Evolutionary conservation across 2,797 vertebrate genomes (phyloP).

Genomic region (Mus minutoides): DNA sequence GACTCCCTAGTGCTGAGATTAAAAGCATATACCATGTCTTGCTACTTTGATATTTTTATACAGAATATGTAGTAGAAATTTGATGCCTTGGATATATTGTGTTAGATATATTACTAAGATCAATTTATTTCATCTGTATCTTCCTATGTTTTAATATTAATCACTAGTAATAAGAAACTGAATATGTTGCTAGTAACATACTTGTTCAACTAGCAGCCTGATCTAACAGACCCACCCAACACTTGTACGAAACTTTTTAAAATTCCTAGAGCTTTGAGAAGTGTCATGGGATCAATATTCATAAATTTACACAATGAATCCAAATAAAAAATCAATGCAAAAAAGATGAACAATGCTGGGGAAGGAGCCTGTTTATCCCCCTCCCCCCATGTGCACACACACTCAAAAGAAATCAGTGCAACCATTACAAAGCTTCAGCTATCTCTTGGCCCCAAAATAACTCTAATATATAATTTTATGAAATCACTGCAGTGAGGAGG

Average conservation of each 20-base stretch:
- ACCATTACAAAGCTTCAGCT: not conserved
- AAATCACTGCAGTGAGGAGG: not conserved
- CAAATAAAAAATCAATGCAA: not conserved
- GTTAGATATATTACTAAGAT: not conserved
- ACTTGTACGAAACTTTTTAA: not conserved
- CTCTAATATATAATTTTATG: not conserved
- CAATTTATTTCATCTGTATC: not conserved
- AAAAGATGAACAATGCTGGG: not conserved
- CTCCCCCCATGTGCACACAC: not conserved
- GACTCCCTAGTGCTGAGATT: not conserved
- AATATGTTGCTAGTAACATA: not conserved
- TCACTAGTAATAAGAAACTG: not conserved
- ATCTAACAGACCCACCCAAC: not conserved
- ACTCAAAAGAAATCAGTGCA: not conserved
- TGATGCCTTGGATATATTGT: not conserved
- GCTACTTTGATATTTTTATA: not conserved
- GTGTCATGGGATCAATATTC: not conserved
- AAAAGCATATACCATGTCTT: not conserved
- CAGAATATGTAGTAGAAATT: not conserved
- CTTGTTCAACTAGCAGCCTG: not conserved
- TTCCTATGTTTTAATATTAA: not conserved
- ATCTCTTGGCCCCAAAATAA: not conserved
- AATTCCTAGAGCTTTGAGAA: conserved; percentile 3
- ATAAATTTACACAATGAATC: not conserved
- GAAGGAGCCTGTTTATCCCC: not conserved